A percentile compares a stretch with the other conserved stretches of the same genome.
phyloP scores from a whole-genome alignment of 2,797 vertebrate species.

The Spizella passerina region DNA sequence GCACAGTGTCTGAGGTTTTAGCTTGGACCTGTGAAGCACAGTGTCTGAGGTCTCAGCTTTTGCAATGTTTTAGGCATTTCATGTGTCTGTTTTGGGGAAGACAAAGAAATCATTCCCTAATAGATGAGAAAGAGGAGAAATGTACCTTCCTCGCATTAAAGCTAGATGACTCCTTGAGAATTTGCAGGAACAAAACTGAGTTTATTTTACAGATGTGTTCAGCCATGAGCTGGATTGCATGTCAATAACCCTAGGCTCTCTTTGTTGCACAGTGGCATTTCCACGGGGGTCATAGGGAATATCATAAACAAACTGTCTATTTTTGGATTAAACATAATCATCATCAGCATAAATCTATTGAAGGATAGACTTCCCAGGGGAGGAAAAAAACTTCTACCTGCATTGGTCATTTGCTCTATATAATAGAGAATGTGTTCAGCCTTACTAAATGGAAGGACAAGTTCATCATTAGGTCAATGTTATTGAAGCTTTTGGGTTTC shows the following conservation, averaged over 20 bases:
- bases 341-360: background rate
- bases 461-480: background rate
- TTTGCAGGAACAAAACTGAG: background rate
- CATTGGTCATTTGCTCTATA: background rate
- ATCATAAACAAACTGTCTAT: background rate
- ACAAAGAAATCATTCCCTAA: background rate
- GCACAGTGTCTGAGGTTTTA: background rate
- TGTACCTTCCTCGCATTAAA: background rate
- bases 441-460: background rate
- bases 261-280: background rate
- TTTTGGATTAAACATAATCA: background rate
- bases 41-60: background rate
- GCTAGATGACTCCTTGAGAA: background rate
- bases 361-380: background rate
- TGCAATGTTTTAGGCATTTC: background rate
- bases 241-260: background rate
- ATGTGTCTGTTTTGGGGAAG: background rate
- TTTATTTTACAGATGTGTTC: background rate
- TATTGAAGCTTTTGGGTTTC: background rate
- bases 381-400: background rate
- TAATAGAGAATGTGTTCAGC: background rate
- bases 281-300: background rate
- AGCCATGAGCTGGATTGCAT: background rate
- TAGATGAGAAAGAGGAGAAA: background rate
- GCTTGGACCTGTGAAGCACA: too few relatives aligned